A percentile compares a stretch with the other conserved stretches of the same genome.
Conservation (phyloP, 92 coral and sea anemone genomes). For the Scolanthus callimorphus region DNA sequence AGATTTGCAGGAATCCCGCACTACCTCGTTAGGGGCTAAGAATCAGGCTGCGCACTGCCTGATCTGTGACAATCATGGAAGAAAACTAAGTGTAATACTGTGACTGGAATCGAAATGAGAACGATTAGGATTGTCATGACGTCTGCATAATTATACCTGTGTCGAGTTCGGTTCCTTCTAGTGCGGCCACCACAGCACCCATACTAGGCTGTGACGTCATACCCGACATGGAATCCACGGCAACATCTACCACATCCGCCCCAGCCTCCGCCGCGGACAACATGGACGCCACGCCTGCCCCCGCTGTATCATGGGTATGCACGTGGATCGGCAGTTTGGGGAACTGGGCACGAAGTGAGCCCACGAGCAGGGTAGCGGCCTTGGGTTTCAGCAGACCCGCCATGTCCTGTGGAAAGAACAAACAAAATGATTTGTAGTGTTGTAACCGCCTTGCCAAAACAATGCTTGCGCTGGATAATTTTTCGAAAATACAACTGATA, state of each 20-base stretch:
- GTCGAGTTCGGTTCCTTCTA: conserved; percentile 70
- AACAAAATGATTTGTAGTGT: too few species aligned
- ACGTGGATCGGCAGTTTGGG: conserved; percentile 96
- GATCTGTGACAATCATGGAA: too few species aligned
- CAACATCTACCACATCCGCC: conserved; percentile 98
- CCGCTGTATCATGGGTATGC: conserved; percentile 99
- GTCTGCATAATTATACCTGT: conserved; percentile 89
- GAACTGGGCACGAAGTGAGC: conserved; percentile 98
- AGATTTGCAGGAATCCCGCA: too few species aligned
- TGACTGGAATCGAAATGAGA: too few species aligned
- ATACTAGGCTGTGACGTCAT: conserved; percentile 99
- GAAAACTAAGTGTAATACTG: too few species aligned
- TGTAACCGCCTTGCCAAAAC: too few species aligned
- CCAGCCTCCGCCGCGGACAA: conserved; percentile 99
- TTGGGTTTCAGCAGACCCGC: conserved; percentile 91
- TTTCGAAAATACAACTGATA: too few species aligned
- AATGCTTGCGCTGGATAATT: too few species aligned
- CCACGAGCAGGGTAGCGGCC: conserved; percentile 78
- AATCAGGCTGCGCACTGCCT: too few species aligned
- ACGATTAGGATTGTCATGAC: too few species aligned
- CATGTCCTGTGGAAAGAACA: too few species aligned
- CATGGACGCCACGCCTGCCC: conserved; percentile 99
- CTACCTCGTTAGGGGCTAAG: too few species aligned
- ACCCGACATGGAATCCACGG: conserved; percentile 97
- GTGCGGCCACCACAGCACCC: conserved; percentile 95